Evolutionary conservation across 1,140 invertebrate genomes (phyloP).

Genomic region (Drosophila guanche): DNA sequence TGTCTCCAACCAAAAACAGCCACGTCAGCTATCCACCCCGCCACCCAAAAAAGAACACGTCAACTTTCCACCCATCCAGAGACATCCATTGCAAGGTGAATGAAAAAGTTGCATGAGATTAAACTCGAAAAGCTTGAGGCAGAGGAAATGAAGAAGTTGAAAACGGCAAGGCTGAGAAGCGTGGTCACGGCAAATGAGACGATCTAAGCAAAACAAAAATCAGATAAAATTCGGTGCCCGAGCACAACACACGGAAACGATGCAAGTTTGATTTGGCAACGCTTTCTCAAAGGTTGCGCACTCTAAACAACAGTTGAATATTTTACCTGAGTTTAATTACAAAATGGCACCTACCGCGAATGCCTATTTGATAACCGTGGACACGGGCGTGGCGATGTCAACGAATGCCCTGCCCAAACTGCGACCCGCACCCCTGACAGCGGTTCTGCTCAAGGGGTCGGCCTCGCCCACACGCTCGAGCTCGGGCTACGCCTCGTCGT

Average conservation of each 20-base stretch:
- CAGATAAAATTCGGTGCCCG: conserved; percentile 63
- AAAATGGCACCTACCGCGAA: conserved; percentile 58
- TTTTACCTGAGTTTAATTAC: conserved; percentile 13
- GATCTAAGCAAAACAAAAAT: conserved; percentile 40
- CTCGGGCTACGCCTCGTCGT: conserved; percentile 60
- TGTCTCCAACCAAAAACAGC: conserved; percentile 23
- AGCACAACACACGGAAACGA: conserved; percentile 39
- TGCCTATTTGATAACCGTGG: conserved; percentile 82
- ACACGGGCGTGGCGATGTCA: conserved; percentile 72
- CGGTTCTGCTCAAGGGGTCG: conserved; percentile 79
- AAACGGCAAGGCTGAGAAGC: conserved; percentile 52
- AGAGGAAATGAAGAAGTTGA: conserved; percentile 69
- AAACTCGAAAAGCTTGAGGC: conserved; percentile 39
- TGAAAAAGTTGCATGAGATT: conserved; percentile 67
- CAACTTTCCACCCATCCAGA: conserved; percentile 85
- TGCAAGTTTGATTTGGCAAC: conserved; percentile 59
- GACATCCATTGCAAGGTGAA: conserved; percentile 52
- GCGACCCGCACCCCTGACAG: conserved; percentile 84
- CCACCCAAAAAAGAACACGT: conserved; percentile 53
- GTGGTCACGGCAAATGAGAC: conserved; percentile 49
- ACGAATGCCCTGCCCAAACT: conserved; percentile 84
- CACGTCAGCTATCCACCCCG: conserved; percentile 58
- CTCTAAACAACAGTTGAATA: conserved; percentile 26
- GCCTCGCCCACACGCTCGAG: conserved; percentile 79
- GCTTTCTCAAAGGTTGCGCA: conserved; percentile 12